Percentiles rank a stretch among this genome's conserved stretches.
These are phyloP conservation scores for Apodemia mormo DNA, from an alignment of 2,888 invertebrate genomes.

Conservation along the genomic window DNA sequence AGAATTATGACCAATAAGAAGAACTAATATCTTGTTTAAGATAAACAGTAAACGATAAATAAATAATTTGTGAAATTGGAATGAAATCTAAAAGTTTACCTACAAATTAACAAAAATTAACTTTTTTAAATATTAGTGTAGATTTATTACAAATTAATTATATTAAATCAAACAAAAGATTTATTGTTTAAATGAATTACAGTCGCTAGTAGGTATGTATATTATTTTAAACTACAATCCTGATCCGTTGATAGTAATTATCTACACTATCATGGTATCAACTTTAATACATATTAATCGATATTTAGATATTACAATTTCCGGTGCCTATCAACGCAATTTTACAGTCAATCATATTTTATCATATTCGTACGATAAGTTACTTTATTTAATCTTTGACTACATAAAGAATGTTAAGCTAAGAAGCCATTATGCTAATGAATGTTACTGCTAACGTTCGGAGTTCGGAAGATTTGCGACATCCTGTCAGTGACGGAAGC, in stretches of 20 bases:
- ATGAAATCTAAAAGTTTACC: too few relatives aligned
- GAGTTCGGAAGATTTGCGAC: constrained; percentile 32
- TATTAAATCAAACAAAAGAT: too few relatives aligned
- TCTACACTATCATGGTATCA: not conserved
- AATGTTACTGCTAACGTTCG: constrained; percentile 24
- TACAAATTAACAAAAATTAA: too few relatives aligned
- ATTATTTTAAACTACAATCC: not conserved
- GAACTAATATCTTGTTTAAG: too few relatives aligned
- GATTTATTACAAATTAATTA: too few relatives aligned
- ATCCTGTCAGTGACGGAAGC: constrained; percentile 39
- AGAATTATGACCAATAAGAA: too few relatives aligned
- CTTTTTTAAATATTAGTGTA: too few relatives aligned
- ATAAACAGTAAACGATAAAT: too few relatives aligned
- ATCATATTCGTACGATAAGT: not conserved
- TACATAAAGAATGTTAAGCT: not conserved
- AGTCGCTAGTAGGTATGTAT: not conserved
- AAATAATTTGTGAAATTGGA: too few relatives aligned
- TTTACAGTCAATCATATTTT: not conserved
- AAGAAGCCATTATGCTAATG: constrained; percentile 11
- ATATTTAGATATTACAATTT: not conserved
- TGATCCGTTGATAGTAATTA: not conserved
- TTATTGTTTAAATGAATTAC: not conserved
- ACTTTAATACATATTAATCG: not conserved
- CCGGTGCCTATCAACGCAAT: not conserved
- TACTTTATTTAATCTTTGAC: not conserved